Base-by-base conservation (phyloP, 1,140 invertebrate species). In the Teleopsis dalmanni region DNA sequence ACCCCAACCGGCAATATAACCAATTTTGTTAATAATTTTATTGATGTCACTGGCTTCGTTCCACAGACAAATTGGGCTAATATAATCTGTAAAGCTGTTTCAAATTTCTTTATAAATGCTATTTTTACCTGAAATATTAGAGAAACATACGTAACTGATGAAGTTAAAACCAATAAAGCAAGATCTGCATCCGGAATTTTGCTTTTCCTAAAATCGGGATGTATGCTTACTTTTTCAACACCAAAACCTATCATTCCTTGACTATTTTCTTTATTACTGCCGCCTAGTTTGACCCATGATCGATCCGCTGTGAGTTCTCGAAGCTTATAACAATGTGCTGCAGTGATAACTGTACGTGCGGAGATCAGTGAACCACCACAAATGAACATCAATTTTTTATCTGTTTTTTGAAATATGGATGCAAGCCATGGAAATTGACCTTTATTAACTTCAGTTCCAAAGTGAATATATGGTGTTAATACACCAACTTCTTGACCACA, bases 401-500 rank as follows among this genome's bases (percentile, higher is more conserved):
- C 53, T 2, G 56, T 27, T 8, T 46, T 44, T 11, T 47, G 46
- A 52, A 80, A 81, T 31, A 84, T 76, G 2, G 77, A 77, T 0
- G 77, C 79, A 43, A 84, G 67, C 84, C 84, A 87, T 0, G 84
- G 85, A 66, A 79, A 84, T 35, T 81, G 76, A 22, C 84, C 82
- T 4, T 73, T 60, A 1, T 64, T 55, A 2, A 79, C 68, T 0
- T 73, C 64, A 4, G 69, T 57, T 2, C 81, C 82, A 8, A 81
- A 81, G 8, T 79, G 23, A 11, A 57, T 51, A 4, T 54, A 27
- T 1, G 53, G 49, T 11, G 37, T 25, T 1, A 59, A 53, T 8
- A 51, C 37, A 40, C 14, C 46, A 2, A 18, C 35, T 10, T 29
- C 44, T 8, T 29, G 16, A 14, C 50, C 36, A 26, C 50, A 50